Conservation (phyloP, 2,797 vertebrate species). For the Muscicapa comitata region DNA sequence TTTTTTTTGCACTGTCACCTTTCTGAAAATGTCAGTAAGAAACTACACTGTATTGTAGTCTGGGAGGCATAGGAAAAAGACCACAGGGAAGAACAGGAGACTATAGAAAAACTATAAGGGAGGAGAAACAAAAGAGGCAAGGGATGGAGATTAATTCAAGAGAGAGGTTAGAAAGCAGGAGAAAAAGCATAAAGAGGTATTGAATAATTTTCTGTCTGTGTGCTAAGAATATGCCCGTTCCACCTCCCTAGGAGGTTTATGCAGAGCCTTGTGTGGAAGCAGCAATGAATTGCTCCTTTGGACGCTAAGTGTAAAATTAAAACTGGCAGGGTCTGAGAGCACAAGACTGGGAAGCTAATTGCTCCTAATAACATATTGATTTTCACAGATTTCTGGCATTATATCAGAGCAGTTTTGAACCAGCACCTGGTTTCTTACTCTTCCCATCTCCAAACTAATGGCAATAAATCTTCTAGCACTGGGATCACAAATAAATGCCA, state of each 20-base stretch:
- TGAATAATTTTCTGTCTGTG: neutral
- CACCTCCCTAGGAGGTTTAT: neutral
- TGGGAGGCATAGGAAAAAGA: neutral
- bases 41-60: neutral
- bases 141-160: neutral
- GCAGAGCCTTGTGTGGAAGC: neutral
- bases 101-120: neutral
- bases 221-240: neutral
- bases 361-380: constrained; percentile 65
- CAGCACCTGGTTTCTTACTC: constrained; percentile 11
- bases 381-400: constrained; percentile 50
- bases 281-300: constrained; percentile 20
- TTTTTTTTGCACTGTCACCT: neutral
- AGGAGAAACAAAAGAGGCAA: neutral
- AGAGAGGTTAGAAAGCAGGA: neutral
- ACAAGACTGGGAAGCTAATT: constrained; percentile 62
- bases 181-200: neutral
- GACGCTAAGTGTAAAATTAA: constrained; percentile 58
- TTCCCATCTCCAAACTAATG: neutral
- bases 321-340: constrained; percentile 39
- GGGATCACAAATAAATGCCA: neutral
- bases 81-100: neutral
- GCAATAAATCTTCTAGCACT: neutral
- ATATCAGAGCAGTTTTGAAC: constrained; percentile 47
- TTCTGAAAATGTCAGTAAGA: neutral